phyloP scores from a whole-genome alignment of 2,888 invertebrate genomes.

The Campopleginae sp. region DNA sequence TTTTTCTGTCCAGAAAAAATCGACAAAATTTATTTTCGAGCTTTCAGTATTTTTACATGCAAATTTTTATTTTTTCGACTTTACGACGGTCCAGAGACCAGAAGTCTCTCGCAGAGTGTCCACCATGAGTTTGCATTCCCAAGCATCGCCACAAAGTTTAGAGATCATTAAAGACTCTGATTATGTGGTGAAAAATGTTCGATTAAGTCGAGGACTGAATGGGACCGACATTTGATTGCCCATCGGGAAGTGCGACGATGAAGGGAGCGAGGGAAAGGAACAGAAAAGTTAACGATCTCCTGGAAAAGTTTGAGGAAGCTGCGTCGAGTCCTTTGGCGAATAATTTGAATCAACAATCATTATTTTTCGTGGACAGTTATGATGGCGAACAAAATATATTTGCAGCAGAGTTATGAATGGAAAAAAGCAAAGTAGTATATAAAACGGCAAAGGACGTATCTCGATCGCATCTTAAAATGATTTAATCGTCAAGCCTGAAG shows the following conservation, averaged over 20 bases:
- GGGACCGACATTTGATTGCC: not conserved
- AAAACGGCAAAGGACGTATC: not conserved
- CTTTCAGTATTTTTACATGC: not conserved
- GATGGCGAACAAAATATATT: not conserved
- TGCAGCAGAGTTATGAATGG: not conserved
- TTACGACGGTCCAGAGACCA: not conserved
- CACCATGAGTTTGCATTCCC: constrained; percentile 8
- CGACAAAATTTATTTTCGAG: not conserved
- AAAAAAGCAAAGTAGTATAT: not conserved
- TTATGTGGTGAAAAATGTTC: not conserved
- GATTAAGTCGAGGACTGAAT: not conserved
- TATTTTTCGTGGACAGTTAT: constrained; percentile 5
- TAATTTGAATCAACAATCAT: constrained; percentile 14
- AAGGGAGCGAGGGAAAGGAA: not conserved
- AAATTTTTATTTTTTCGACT: not conserved
- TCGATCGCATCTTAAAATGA: constrained; percentile 7
- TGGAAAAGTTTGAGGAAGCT: not conserved
- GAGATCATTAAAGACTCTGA: constrained; percentile 13
- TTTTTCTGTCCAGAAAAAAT: not conserved
- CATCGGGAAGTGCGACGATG: not conserved
- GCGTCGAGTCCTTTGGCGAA: not conserved
- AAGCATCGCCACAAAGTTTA: not conserved
- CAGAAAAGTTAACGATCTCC: not conserved
- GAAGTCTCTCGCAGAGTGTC: not conserved
- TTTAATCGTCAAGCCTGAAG: constrained; percentile 5